Evolutionary conservation across 2,797 vertebrate species (phyloP).

Genomic region (Gymnocypris eckloni): DNA sequence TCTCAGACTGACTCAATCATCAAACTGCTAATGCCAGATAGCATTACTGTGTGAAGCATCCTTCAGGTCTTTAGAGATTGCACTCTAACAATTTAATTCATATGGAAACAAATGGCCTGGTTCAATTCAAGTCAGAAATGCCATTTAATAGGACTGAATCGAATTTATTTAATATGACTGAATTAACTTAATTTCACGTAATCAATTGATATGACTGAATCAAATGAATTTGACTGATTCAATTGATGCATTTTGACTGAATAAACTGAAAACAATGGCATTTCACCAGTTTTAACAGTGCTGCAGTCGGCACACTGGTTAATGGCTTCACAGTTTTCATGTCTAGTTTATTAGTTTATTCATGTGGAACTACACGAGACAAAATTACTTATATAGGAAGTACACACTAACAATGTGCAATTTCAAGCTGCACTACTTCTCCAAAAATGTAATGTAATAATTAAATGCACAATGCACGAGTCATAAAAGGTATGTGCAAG

Average conservation of each 20-base stretch:
- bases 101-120: neutral
- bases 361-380: neutral
- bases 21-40: constrained; percentile 19
- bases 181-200: neutral
- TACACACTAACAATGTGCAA: neutral
- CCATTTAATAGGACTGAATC: neutral
- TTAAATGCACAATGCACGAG: neutral
- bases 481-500: neutral
- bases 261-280: neutral
- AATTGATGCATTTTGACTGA: neutral
- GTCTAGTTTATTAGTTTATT: too few species aligned
- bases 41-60: neutral
- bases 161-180: neutral
- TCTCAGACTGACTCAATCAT: constrained; percentile 62
- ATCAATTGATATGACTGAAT: neutral
- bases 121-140: neutral
- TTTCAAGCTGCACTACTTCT: neutral
- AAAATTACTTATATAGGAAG: neutral
- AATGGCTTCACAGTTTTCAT: neutral
- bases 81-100: neutral
- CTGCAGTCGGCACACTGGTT: neutral
- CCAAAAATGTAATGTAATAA: neutral
- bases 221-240: neutral
- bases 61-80: neutral
- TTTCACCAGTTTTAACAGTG: neutral